Evolutionary conservation across 2,797 vertebrate species (phyloP).

Genomic region (Gymnothorax reevesii): DNA sequence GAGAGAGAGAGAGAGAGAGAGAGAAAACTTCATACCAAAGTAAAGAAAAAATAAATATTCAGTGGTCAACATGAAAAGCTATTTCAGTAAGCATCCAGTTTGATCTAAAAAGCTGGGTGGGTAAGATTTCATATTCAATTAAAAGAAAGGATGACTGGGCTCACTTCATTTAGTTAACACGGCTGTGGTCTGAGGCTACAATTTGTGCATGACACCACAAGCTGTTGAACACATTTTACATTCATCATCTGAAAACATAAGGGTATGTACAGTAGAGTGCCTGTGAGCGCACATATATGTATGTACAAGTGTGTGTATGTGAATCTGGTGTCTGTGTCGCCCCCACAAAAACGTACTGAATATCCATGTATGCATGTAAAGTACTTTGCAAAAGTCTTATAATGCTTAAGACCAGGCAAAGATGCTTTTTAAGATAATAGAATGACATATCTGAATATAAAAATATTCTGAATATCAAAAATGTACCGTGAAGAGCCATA

Average conservation of each 20-base stretch:
- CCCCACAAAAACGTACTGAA: not conserved
- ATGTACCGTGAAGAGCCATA: too few relatives aligned
- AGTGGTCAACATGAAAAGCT: not conserved
- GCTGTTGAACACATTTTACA: not conserved
- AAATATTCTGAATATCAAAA: too few relatives aligned
- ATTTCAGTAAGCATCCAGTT: not conserved
- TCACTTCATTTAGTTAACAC: not conserved
- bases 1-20: too few relatives aligned
- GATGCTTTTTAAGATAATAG: too few relatives aligned
- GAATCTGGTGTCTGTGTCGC: not conserved
- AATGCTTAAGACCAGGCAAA: too few relatives aligned
- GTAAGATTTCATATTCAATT: not conserved
- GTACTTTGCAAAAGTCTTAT: too few relatives aligned
- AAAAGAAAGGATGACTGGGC: not conserved
- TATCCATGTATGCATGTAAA: too few relatives aligned
- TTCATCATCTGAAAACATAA: not conserved
- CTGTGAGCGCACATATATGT: not conserved
- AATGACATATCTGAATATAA: too few relatives aligned
- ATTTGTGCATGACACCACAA: not conserved
- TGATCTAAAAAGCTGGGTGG: not conserved
- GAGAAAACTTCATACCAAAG: not conserved
- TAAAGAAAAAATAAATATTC: not conserved
- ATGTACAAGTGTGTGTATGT: constrained; percentile 7
- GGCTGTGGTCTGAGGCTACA: not conserved
- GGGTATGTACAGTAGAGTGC: not conserved